Percentiles rank a stretch among this genome's conserved stretches.
phyloP scores from a whole-genome alignment of 2,888 invertebrate species.

The Pandemis corylana region DNA sequence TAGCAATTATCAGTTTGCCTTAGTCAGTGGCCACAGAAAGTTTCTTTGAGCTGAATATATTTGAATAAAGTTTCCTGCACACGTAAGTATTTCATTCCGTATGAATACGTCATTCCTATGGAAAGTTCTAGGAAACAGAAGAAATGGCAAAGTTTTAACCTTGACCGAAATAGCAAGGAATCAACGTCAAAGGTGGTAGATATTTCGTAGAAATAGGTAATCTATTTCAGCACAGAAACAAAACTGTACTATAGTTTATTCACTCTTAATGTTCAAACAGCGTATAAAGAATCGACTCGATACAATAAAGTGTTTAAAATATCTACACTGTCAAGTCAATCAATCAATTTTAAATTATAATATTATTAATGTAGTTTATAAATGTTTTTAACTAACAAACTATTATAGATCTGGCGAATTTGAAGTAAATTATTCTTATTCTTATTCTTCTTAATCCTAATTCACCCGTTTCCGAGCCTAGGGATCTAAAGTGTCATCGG shows the following conservation, averaged over 20 bases:
- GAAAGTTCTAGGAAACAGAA: neutral
- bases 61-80: neutral
- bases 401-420: too few relatives aligned
- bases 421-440: too few relatives aligned
- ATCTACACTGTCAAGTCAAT: too few relatives aligned
- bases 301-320: too few relatives aligned
- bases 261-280: too few relatives aligned
- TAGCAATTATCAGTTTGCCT: neutral
- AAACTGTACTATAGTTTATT: neutral
- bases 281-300: too few relatives aligned
- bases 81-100: neutral
- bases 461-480: too few relatives aligned
- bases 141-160: neutral
- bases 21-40: neutral
- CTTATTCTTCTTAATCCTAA: too few relatives aligned
- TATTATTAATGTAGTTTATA: too few relatives aligned
- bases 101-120: neutral
- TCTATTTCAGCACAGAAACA: neutral
- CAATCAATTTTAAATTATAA: too few relatives aligned
- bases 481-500: too few relatives aligned
- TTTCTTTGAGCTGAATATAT: conserved; percentile 2
- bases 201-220: neutral
- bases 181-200: neutral
- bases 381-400: too few relatives aligned
- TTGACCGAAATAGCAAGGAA: neutral